These are phyloP conservation scores for Chrysoperla carnea DNA, from an alignment of 1,140 invertebrate species.

Conservation along the genomic window DNA sequence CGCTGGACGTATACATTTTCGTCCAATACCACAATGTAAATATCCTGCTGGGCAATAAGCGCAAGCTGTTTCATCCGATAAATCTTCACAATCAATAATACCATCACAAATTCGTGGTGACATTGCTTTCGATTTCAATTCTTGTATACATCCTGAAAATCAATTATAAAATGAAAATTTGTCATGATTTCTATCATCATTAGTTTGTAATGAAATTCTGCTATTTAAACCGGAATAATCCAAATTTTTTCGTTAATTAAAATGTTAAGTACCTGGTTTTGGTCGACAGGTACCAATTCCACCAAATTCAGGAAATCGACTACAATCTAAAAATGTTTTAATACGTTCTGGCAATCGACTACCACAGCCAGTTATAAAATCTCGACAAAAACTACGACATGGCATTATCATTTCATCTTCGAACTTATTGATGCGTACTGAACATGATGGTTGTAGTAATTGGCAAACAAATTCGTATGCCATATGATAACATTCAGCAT, in stretches of 20 bases:
- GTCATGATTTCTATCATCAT: no score
- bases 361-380: slow-evolving; percentile 69
- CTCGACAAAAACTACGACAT: slow-evolving; percentile 67
- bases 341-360: slow-evolving; percentile 49
- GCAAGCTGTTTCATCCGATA: slow-evolving; percentile 61
- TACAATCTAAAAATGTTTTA: slow-evolving; percentile 55
- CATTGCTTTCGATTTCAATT: slow-evolving; percentile 48
- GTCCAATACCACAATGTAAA: slow-evolving; percentile 60
- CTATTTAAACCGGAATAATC: no score
- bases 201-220: no score
- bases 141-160: slow-evolving; percentile 43
- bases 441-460: slow-evolving; percentile 61
- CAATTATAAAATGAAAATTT: background rate
- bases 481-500: slow-evolving; percentile 70
- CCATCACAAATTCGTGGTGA: slow-evolving; percentile 69
- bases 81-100: slow-evolving; percentile 66
- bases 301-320: slow-evolving; percentile 59
- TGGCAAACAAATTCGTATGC: slow-evolving; percentile 77
- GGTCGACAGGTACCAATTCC: slow-evolving; percentile 50
- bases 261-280: slow-evolving; percentile 46
- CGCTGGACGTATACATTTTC: slow-evolving; percentile 47
- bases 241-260: no score
- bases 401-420: slow-evolving; percentile 44
- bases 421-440: slow-evolving; percentile 16
- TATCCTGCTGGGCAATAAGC: slow-evolving; percentile 50